Percentiles rank a stretch among this genome's conserved stretches.
These are phyloP conservation scores for Melospiza georgiana DNA, from an alignment of 2,113 vertebrate genomes.

Conservation along the genomic window DNA sequence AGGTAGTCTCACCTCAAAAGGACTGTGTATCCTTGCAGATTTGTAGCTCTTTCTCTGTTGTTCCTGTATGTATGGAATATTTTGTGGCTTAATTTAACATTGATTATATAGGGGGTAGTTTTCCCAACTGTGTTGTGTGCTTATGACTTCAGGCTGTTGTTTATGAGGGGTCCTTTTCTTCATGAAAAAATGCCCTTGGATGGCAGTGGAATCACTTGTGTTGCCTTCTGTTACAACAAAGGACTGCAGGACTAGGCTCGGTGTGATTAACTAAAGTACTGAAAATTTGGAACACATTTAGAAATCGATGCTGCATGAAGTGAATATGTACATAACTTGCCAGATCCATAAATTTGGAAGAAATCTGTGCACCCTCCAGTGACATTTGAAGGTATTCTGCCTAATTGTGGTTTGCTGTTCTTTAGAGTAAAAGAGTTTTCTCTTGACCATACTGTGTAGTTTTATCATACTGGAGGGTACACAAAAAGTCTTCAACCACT, in stretches of 20 bases:
- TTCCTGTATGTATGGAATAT: not conserved
- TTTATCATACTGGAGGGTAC: not conserved
- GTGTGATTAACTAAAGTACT: not conserved
- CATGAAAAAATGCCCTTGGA: not conserved
- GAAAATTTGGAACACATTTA: not conserved
- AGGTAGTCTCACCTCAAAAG: not conserved
- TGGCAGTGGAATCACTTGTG: not conserved
- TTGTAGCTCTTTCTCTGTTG: not conserved
- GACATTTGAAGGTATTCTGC: not conserved
- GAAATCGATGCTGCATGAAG: not conserved
- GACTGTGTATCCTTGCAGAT: not conserved
- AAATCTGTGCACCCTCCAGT: not conserved
- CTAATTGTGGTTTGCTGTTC: not conserved
- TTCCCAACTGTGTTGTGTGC: not conserved
- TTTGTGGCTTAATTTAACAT: not conserved
- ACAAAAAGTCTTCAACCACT: not conserved
- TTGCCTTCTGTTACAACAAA: not conserved
- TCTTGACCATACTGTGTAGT: not conserved
- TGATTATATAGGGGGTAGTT: not conserved
- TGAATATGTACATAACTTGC: not conserved
- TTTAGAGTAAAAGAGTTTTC: not conserved
- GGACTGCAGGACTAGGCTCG: not conserved
- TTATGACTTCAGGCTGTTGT: not conserved
- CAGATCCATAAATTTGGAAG: not conserved
- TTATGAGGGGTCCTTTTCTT: not conserved